Base-by-base conservation (phyloP, 2,888 invertebrate species). In the Resseliella maxima region DNA sequence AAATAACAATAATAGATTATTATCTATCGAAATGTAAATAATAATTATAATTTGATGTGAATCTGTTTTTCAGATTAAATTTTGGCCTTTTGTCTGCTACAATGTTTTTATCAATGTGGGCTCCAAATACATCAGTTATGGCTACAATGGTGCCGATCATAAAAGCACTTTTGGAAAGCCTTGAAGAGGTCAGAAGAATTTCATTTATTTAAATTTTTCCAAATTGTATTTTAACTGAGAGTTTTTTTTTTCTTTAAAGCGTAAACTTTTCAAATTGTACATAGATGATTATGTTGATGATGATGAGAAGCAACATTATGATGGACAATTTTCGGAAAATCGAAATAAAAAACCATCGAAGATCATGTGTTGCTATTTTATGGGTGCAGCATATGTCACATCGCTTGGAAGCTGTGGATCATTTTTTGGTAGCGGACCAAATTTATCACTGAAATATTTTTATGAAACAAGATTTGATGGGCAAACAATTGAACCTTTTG, bases 101-200 rank as follows among this genome's bases (percentile, higher is more conserved):
- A 0, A 97, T 96, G 96, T 96, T 97, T 89, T 94, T 98, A 88
- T 97, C 97, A 0, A 98, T 98, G 97, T 98, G 98, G 98, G 97
- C 98, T 88, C 97, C 97, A 8, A 98, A 98, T 90, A 98, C 97
- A 0, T 98, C 98, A 0, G 97, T 96, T 2, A 95, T 96, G 0
- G 97, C 97, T 0, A 97, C 98, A 96, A 97, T 98, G 97, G 95
- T 97, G 87, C 97, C 97, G 0, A 97, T 97, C 87, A 95, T 97
- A n/a, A 94, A 96, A 88, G 97, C 97, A 36, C 96, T 97, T 5
- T 91, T 97, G 6, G 94, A 95, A 89, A 96, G 97, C 88, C 91
- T 97, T 31, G 95, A 96, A 92, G 92, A 94, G 91, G 95, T 95
- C 18, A 15, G 46, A 50, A 8, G n/a, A 50, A 10, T 50, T 12